Percentiles rank a stretch among this genome's conserved stretches.
Evolutionary conservation across 2,797 vertebrate genomes (phyloP).

Genomic region (Silurus aristotelis): DNA sequence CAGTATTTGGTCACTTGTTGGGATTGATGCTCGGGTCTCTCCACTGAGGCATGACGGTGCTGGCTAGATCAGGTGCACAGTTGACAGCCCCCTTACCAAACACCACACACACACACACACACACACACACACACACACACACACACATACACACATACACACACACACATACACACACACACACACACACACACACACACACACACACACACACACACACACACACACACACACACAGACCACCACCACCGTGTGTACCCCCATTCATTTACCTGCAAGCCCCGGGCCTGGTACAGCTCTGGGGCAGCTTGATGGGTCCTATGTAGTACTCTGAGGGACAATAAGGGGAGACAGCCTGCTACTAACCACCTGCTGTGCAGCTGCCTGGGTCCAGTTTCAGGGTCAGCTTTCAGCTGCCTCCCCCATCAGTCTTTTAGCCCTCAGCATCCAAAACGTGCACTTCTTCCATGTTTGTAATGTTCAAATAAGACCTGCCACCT

Average conservation of each 20-base stretch:
- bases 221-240: background rate
- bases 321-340: slow-evolving; percentile 61
- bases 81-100: slow-evolving; percentile 37
- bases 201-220: too few relatives aligned
- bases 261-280: slow-evolving; percentile 52
- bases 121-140: slow-evolving; percentile 5
- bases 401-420: slow-evolving; percentile 63
- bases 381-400: slow-evolving; percentile 79
- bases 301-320: slow-evolving; percentile 35
- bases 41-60: slow-evolving; percentile 49
- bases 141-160: too few relatives aligned
- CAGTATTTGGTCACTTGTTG: slow-evolving; percentile 33
- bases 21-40: slow-evolving; percentile 46
- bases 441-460: slow-evolving; percentile 27
- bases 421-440: slow-evolving; percentile 41
- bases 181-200: slow-evolving; percentile 5
- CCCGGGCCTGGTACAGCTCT: slow-evolving; percentile 42
- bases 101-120: slow-evolving; percentile 7
- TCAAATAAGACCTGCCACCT: background rate
- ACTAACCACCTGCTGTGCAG: slow-evolving; percentile 79
- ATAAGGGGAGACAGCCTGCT: slow-evolving; percentile 73
- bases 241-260: slow-evolving; percentile 6
- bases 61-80: slow-evolving; percentile 55
- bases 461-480: slow-evolving; percentile 24
- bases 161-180: too few relatives aligned